Conservation (phyloP, 2,797 vertebrate species). For the Xerus rutilus region DNA sequence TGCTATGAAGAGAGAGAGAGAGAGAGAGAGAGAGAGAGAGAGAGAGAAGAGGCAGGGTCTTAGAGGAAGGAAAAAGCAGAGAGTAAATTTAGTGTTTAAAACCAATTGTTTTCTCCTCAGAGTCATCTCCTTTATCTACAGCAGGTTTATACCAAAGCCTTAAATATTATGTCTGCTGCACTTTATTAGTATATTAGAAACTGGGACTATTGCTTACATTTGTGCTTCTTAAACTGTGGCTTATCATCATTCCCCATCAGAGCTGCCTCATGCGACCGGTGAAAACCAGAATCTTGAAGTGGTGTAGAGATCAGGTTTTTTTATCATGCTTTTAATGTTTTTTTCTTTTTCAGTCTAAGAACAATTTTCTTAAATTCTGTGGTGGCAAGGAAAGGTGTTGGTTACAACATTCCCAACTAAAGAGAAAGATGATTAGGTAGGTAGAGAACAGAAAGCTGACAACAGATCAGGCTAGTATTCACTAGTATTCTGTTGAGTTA, state of each 20-base stretch:
- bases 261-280: background rate
- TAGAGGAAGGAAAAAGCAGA: background rate
- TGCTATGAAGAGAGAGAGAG: background rate
- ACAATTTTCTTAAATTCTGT: background rate
- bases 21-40: background rate
- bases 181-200: background rate
- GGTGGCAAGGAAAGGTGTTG: background rate
- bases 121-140: background rate
- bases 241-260: background rate
- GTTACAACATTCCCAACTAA: background rate
- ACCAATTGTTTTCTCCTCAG: background rate
- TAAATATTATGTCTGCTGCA: background rate
- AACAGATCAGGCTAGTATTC: background rate
- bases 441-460: background rate
- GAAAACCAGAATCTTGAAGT: conserved; percentile 28
- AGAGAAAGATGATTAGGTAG: background rate
- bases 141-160: background rate
- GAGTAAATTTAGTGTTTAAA: background rate
- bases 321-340: background rate
- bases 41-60: background rate
- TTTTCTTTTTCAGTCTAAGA: background rate
- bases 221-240: background rate
- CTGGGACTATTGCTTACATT: background rate
- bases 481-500: background rate
- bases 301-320: background rate